These are phyloP conservation scores for Melipona quadrifasciata DNA, from an alignment of 1,140 invertebrate genomes.

Conservation along the genomic window DNA sequence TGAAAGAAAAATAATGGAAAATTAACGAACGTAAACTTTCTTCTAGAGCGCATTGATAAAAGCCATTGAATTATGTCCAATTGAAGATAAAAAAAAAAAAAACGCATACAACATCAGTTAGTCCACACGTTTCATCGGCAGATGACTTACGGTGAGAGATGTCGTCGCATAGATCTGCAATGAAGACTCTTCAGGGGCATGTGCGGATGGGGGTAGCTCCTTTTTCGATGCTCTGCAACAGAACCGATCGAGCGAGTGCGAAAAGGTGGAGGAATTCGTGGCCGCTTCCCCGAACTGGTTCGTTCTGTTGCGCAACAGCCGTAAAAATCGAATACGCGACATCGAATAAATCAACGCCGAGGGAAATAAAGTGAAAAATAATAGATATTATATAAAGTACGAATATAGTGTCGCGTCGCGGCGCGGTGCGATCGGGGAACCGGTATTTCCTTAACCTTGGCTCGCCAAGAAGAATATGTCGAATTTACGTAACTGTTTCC, in stretches of 20 bases:
- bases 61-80: too few relatives aligned
- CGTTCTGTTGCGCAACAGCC: too few relatives aligned
- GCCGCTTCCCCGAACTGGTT: too few relatives aligned
- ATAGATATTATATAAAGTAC: not conserved
- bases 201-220: slow-evolving; percentile 86
- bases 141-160: slow-evolving; percentile 78
- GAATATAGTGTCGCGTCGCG: not conserved
- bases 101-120: too few relatives aligned
- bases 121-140: too few relatives aligned
- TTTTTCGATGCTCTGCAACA: slow-evolving; percentile 84
- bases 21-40: too few relatives aligned
- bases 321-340: too few relatives aligned
- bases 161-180: slow-evolving; percentile 80
- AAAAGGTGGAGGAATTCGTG: not conserved
- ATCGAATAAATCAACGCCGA: not conserved
- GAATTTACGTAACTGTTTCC: slow-evolving; percentile 3
- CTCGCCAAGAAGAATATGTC: not conserved
- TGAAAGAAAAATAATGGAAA: too few relatives aligned
- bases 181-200: slow-evolving; percentile 84
- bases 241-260: slow-evolving; percentile 29
- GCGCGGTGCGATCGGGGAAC: not conserved
- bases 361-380: not conserved
- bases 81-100: too few relatives aligned
- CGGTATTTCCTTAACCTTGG: not conserved
- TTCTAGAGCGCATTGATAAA: too few relatives aligned